Percentiles rank a stretch among this genome's conserved stretches.
These are phyloP conservation scores for Sebastes elongatus DNA, from an alignment of 2,797 vertebrate species.

Conservation along the genomic window DNA sequence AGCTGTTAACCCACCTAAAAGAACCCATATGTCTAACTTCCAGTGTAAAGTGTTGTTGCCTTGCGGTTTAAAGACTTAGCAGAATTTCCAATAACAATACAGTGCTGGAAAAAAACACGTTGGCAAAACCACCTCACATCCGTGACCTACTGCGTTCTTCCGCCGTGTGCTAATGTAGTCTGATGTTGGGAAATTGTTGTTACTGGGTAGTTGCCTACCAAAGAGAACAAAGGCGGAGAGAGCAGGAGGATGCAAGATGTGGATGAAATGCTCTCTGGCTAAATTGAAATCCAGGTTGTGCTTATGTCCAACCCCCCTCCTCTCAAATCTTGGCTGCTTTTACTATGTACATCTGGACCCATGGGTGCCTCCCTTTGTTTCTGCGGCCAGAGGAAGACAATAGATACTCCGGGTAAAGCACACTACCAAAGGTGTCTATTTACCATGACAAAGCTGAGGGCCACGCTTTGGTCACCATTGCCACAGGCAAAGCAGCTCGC, in stretches of 20 bases:
- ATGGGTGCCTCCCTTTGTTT: conserved; percentile 51
- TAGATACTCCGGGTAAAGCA: conserved; percentile 47
- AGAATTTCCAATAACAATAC: background rate
- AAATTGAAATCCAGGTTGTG: conserved; percentile 34
- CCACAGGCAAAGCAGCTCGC: conserved; percentile 48
- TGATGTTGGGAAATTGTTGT: background rate
- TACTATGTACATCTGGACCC: conserved; percentile 61
- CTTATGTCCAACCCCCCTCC: conserved; percentile 1
- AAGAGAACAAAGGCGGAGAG: background rate
- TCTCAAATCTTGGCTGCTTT: conserved; percentile 28
- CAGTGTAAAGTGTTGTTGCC: background rate
- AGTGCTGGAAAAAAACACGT: background rate
- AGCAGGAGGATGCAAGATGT: background rate
- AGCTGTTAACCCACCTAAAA: background rate
- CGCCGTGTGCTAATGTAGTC: background rate
- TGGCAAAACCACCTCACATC: background rate
- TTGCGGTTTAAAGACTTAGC: background rate
- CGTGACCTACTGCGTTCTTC: background rate
- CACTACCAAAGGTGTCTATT: conserved; percentile 62
- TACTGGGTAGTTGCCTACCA: background rate
- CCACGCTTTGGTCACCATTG: conserved; percentile 57
- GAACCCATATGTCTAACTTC: background rate
- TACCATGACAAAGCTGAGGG: conserved; percentile 76
- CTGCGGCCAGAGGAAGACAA: conserved; percentile 54
- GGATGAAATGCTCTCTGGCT: conserved; percentile 31